These are phyloP conservation scores for Malurus leucopterus DNA, from an alignment of 2,797 vertebrate genomes.

Conservation along the genomic window DNA sequence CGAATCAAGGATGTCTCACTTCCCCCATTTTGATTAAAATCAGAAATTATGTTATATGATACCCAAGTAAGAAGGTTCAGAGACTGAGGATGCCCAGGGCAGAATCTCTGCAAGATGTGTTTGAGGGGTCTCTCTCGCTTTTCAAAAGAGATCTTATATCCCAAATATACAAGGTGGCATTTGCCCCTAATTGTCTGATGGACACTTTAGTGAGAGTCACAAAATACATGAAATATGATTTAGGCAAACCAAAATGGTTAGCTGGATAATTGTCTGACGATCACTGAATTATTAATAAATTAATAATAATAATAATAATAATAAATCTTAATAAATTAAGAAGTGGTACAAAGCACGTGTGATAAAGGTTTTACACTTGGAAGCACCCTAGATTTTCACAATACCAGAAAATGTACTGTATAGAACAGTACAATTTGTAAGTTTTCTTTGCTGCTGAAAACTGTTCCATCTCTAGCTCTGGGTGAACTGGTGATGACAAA, in stretches of 20 bases:
- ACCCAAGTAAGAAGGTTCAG: neutral
- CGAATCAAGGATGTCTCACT: neutral
- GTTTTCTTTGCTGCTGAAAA: neutral
- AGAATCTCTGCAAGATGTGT: neutral
- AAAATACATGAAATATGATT: neutral
- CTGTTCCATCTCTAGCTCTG: neutral
- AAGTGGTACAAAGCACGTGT: neutral
- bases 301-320: too few species aligned
- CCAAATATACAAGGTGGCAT: rapidly evolving
- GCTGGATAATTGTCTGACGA: neutral
- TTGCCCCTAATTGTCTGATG: neutral
- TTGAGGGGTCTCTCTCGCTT: neutral
- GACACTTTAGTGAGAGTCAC: neutral
- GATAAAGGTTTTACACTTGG: slow-evolving; percentile 28
- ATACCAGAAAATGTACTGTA: neutral
- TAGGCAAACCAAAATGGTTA: neutral
- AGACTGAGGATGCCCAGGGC: neutral
- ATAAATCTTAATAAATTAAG: neutral
- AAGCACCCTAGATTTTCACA: slow-evolving; percentile 5
- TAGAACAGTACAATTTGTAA: neutral
- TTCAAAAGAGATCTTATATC: neutral
- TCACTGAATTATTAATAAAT: neutral
- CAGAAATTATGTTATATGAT: neutral
- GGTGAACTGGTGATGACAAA: neutral
- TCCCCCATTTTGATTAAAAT: neutral